These are phyloP conservation scores for Cantharis lateralis DNA, from an alignment of 2,888 invertebrate species.

Conservation along the genomic window DNA sequence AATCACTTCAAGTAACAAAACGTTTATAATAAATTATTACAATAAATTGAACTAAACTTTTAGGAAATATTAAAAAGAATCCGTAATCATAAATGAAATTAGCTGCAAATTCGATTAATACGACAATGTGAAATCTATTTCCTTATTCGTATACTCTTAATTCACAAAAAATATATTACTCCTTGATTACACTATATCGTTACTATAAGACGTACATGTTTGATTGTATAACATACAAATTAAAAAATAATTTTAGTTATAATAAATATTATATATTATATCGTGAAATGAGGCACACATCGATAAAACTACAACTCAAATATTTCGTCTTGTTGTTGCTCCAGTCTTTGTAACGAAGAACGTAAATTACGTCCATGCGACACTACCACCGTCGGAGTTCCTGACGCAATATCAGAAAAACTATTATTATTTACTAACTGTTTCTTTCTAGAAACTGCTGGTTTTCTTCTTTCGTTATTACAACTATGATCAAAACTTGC, in stretches of 20 bases:
- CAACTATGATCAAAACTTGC: constrained; percentile 37
- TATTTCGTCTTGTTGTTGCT: constrained; percentile 85
- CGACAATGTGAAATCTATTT: background rate
- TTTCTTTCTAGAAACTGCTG: constrained; percentile 51
- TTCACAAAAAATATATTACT: background rate
- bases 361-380: constrained; percentile 81
- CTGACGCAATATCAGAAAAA: constrained; percentile 43
- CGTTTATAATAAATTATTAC: background rate
- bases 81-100: background rate
- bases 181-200: background rate
- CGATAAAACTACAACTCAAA: constrained; percentile 80
- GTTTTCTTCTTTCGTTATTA: constrained; percentile 45
- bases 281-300: constrained; percentile 10
- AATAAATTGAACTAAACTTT: background rate
- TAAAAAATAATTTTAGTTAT: background rate
- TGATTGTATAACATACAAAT: background rate
- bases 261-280: background rate
- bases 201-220: background rate
- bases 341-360: constrained; percentile 79
- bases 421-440: constrained; percentile 51
- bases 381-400: constrained; percentile 63
- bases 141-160: background rate
- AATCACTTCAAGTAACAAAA: background rate
- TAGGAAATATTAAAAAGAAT: background rate
- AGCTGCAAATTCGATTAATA: background rate